phyloP scores from a whole-genome alignment of 2,888 invertebrate species.

The Hemithea aestivaria region DNA sequence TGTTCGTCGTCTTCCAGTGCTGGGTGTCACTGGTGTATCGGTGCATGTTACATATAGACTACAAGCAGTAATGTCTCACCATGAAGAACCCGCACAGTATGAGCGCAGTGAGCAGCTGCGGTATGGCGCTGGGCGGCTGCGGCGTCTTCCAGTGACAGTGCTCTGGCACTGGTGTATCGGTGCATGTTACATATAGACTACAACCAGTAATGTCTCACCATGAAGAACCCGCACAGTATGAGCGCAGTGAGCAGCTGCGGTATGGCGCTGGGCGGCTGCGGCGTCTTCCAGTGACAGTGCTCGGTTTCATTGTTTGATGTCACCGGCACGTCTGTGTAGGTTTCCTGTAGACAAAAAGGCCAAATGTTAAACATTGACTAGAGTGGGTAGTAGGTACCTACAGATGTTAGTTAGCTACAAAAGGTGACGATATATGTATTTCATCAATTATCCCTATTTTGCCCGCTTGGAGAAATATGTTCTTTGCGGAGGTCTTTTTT shows the following conservation, averaged over 20 bases:
- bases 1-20: too few species aligned
- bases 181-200: too few species aligned
- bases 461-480: too few species aligned
- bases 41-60: too few species aligned
- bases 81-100: slow-evolving; percentile 84
- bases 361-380: neutral
- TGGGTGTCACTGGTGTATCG: too few species aligned
- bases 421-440: too few species aligned
- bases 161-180: too few species aligned
- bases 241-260: slow-evolving; percentile 82
- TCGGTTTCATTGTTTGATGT: slow-evolving; percentile 52
- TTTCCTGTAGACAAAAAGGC: slow-evolving; percentile 64
- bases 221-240: slow-evolving; percentile 83
- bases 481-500: too few species aligned
- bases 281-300: slow-evolving; percentile 75
- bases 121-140: slow-evolving; percentile 79
- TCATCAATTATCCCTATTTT: too few species aligned
- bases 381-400: neutral
- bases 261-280: slow-evolving; percentile 78
- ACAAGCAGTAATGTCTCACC: too few species aligned
- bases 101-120: slow-evolving; percentile 82
- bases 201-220: too few species aligned
- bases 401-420: too few species aligned
- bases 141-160: slow-evolving; percentile 76
- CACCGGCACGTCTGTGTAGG: slow-evolving; percentile 74